Conservation (phyloP, 1,140 invertebrate species). For the Drosophila parvula region DNA sequence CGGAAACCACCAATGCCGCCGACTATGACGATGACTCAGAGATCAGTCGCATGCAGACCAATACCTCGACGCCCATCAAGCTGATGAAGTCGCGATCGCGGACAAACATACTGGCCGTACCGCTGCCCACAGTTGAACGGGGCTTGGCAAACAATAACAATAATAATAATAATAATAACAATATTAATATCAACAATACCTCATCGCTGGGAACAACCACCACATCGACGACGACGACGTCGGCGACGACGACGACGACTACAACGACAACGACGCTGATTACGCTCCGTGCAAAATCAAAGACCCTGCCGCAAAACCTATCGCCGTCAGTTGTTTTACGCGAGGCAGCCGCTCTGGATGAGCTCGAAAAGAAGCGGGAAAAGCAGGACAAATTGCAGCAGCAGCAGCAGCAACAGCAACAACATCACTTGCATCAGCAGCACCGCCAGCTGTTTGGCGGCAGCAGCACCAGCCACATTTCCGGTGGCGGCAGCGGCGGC, state of each 20-base stretch:
- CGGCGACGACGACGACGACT: slow-evolving; percentile 63
- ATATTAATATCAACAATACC: slow-evolving; percentile 53
- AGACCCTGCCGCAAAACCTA: slow-evolving; percentile 86
- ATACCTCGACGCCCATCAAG: slow-evolving; percentile 83
- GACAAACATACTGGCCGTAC: slow-evolving; percentile 81
- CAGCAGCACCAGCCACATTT: slow-evolving; percentile 57
- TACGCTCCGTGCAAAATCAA: slow-evolving; percentile 85
- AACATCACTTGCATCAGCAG: slow-evolving; percentile 14
- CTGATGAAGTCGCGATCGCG: slow-evolving; percentile 84
- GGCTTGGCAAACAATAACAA: slow-evolving; percentile 52
- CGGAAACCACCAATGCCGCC: slow-evolving; percentile 19
- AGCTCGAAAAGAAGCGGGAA: slow-evolving; percentile 40
- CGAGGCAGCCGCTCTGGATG: slow-evolving; percentile 69
- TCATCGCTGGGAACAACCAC: slow-evolving; percentile 5
- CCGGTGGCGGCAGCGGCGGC: slow-evolving; percentile 8
- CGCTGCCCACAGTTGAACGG: slow-evolving; percentile 68
- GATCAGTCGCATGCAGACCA: slow-evolving; percentile 83
- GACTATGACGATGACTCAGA: slow-evolving; percentile 83
- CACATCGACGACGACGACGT: slow-evolving; percentile 61
- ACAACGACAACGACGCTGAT: slow-evolving; percentile 84
- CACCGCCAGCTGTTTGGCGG: slow-evolving; percentile 70
- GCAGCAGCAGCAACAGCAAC: slow-evolving; percentile 16
- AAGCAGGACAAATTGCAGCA: slow-evolving; percentile 22
- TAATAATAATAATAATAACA: slow-evolving; percentile 23
- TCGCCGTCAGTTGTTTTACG: slow-evolving; percentile 73